These are phyloP conservation scores for Bubo bubo DNA, from an alignment of 2,113 vertebrate species.

Conservation along the genomic window DNA sequence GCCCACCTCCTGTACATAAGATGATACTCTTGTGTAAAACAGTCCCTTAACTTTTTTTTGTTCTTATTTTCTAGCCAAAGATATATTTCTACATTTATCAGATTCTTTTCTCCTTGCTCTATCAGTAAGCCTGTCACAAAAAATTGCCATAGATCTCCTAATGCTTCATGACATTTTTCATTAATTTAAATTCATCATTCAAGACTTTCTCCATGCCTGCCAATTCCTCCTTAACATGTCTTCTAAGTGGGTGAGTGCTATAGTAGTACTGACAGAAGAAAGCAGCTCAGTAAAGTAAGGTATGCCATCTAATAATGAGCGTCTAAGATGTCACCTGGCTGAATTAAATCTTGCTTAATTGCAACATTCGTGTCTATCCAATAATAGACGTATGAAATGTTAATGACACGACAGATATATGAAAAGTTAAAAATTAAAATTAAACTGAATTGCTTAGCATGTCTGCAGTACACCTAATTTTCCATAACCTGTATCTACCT, in stretches of 20 bases:
- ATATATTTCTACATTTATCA: not conserved
- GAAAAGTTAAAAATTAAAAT: not conserved
- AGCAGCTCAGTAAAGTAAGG: not conserved
- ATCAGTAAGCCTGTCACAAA: not conserved
- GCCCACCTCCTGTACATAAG: rapidly evolving
- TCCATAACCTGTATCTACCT: not conserved
- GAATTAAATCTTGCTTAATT: not conserved
- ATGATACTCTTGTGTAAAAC: not conserved
- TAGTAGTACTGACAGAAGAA: not conserved
- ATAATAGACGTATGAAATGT: no score
- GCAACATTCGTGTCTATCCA: not conserved
- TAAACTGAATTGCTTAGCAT: not conserved
- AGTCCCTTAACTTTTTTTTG: not conserved
- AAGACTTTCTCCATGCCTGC: not conserved
- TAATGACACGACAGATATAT: no score
- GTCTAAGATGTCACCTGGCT: not conserved
- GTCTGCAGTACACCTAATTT: not conserved
- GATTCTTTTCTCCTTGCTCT: not conserved
- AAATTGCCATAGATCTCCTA: not conserved
- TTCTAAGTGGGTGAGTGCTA: not conserved
- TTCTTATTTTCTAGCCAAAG: not conserved
- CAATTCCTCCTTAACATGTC: not conserved
- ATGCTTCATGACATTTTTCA: not conserved
- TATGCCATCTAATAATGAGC: not conserved
- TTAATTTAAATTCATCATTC: not conserved